Base-by-base conservation (phyloP, 2,113 vertebrate species). In the Athene noctua region DNA sequence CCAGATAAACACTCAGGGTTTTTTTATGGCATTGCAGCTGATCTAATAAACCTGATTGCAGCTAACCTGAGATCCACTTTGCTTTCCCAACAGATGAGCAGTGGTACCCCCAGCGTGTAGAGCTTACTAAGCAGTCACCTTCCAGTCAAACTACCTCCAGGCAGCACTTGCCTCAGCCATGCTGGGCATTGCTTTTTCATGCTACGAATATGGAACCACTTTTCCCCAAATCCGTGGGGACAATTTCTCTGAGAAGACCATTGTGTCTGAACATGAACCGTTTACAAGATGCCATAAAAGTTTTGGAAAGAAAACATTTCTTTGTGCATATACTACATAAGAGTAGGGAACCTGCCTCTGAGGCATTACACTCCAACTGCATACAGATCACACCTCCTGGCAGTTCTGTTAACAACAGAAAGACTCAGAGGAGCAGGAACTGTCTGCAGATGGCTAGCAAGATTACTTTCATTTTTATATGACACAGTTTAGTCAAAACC, bases 361-460 rank as follows among this genome's bases (percentile, higher is more conserved):
- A 91, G 68, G 90, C 61, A 75, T 72, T 78, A 49, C 57, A 18
- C 84, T 86, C 73, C 73, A 63, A 95, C 55, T 87, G 93, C 65
- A 27, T 74, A 59, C 66, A 79, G 65, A 96, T 96, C 77, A 61
- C 91, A 96, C 74, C 90, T 96, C 84, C 73, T 93, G 93, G 84
- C 74, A 57, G 78, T 72, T 91, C 70, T 72, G 87, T 71, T 75
- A 96, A 94, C 13, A 3, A 58, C 67, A 84, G 78, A 49, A 70
- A 75, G 83, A 44, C 70, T 95, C 70, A 54, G 84, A 96, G 73
- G 49, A 96, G 49, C 74, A 85, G 81, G 70, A 95, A 82, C 59
- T 85, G 46, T 83, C 82, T 97, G 80, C 92, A 96, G 90, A 96
- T 94, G 96, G 93, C 57, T 96, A 79, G 86, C 77, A 94, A 91